Conservation (phyloP, 2,113 vertebrate species). For the Indicator indicator region DNA sequence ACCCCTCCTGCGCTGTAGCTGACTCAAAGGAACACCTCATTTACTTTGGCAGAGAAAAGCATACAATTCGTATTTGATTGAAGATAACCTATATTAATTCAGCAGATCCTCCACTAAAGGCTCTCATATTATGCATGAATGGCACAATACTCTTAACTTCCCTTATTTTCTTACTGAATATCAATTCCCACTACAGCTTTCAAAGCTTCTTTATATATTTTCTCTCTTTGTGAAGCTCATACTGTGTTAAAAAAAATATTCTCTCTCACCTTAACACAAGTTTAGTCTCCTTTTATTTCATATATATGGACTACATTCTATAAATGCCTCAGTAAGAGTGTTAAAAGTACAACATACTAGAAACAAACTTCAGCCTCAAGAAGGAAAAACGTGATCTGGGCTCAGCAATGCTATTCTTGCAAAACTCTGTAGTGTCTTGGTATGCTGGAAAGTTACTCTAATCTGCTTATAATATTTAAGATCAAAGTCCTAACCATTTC, state of each 20-base stretch:
- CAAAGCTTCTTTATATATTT: neutral
- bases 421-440: neutral
- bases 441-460: neutral
- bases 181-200: neutral
- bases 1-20: neutral
- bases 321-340: neutral
- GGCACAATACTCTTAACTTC: neutral
- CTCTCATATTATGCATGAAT: neutral
- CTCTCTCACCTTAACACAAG: neutral
- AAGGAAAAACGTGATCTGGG: neutral
- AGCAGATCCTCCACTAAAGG: neutral
- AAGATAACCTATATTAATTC: neutral
- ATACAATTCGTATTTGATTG: neutral
- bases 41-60: neutral
- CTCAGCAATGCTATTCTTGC: neutral
- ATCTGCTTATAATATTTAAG: neutral
- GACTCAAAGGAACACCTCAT: neutral
- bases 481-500: neutral
- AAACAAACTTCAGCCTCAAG: neutral
- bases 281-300: neutral
- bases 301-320: neutral
- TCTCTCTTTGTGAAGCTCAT: neutral
- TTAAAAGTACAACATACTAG: fast-evolving
- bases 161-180: neutral
- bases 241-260: neutral